Evolutionary conservation across 1,140 invertebrate species (phyloP).

Genomic region (Bombus huntii): DNA sequence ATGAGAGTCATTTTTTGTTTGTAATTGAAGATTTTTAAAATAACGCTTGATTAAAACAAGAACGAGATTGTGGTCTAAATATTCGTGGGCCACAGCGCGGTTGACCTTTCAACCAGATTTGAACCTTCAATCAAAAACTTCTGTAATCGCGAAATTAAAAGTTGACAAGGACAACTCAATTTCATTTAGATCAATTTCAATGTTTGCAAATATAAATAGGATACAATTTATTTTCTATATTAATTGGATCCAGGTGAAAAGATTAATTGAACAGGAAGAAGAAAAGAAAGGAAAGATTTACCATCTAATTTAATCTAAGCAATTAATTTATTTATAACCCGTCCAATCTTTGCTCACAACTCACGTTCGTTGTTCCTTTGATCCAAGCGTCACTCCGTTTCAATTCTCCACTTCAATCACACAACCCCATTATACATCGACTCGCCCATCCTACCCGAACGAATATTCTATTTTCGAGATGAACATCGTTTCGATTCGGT

Average conservation of each 20-base stretch:
- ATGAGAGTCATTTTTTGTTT: no score
- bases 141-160: background rate
- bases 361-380: background rate
- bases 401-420: background rate
- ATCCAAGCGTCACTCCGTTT: background rate
- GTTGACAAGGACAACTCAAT: background rate
- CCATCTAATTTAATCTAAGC: no score
- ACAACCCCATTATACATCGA: background rate
- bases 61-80: no score
- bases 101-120: background rate
- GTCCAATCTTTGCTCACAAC: background rate
- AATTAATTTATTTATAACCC: no score
- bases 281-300: no score
- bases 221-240: no score
- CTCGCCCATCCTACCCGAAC: background rate
- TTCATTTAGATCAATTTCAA: background rate
- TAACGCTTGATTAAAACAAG: no score
- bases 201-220: no score
- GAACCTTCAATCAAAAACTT: background rate
- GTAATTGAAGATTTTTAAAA: no score
- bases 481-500: constrained; percentile 24
- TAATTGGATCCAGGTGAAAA: no score
- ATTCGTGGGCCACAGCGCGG: no score
- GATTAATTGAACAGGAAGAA: no score
- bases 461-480: constrained; percentile 19